Base-by-base conservation (phyloP, 2,113 vertebrate genomes). In the Eurypyga helias region DNA sequence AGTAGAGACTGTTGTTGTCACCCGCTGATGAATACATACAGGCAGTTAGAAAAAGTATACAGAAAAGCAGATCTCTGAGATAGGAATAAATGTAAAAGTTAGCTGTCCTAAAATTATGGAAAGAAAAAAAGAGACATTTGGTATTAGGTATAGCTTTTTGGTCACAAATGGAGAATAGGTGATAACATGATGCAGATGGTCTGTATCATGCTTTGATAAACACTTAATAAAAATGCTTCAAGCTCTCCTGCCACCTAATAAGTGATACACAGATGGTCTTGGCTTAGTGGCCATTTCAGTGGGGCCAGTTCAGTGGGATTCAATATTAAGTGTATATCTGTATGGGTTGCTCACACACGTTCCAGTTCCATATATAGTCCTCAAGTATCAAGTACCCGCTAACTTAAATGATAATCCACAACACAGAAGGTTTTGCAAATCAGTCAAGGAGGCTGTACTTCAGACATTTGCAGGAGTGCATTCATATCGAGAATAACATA, bases 141-240 rank as follows among this genome's bases (percentile, higher is more conserved):
- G 8, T 71, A 83, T 83, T 83, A 67, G 31, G 20, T 64, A 45
- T 46, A 67, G 4, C 18, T 78, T 83, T 93, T 55, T 51, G n/a
- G 60, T 75, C 67, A 52, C 60, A 92, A 75, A 81, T 34, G 25
- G 24, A 86, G 38, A 58, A 84, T 23, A 84, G 38, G 72, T 67
- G 76, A 84, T 94, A 92, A 87, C 48, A 75, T 51, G 64, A 70
- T 70, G 60, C 80, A 94, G 76, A 61, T 92, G 80, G 38, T 90
- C 76, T 75, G 19, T 71, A 78, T 87, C 57, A 45, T 49, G 57
- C 60, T 89, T 92, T 91, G 92, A 90, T 86, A 92, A 96, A 80
- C 90, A 95, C 49, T 83, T 71, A 87, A 93, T 92, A 93, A 92
- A 96, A 94, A 58, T 61, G 19, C 26, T 92, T 86, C 60, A 69